phyloP scores from a whole-genome alignment of 2,113 vertebrate species.

The Peromyscus maniculatus region DNA sequence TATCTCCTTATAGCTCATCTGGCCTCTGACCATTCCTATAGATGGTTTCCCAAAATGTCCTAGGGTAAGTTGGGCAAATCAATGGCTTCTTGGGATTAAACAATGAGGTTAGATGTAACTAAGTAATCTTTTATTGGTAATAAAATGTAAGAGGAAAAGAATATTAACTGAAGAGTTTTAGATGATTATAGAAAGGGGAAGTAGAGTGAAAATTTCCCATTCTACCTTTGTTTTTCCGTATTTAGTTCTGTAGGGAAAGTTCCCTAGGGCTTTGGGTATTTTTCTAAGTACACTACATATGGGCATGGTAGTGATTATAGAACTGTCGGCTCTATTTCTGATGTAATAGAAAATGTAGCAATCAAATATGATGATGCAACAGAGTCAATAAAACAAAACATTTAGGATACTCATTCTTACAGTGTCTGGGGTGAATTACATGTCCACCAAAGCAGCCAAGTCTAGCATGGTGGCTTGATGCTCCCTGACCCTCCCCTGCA shows the following conservation, averaged over 20 bases:
- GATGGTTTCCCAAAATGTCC: neutral
- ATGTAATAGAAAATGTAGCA: neutral
- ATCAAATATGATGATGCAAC: neutral
- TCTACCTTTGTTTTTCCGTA: neutral
- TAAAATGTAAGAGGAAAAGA: neutral
- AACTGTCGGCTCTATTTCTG: neutral
- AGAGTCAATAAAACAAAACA: neutral
- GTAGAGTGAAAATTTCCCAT: neutral
- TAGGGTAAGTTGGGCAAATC: neutral
- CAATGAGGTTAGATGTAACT: neutral
- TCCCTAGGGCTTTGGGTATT: neutral
- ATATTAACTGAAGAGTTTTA: neutral
- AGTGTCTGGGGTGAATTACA: neutral
- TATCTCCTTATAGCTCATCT: neutral
- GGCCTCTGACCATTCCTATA: neutral
- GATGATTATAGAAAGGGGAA: neutral
- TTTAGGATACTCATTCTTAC: neutral
- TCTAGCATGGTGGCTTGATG: no score
- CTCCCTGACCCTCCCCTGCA: no score
- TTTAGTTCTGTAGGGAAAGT: neutral
- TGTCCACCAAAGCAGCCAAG: neutral
- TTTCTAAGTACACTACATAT: neutral
- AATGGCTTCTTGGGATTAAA: neutral
- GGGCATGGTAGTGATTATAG: neutral
- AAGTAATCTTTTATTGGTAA: neutral